Evolutionary conservation across 2,888 invertebrate genomes (phyloP).

Genomic region (Pachymerium ferrugineum): DNA sequence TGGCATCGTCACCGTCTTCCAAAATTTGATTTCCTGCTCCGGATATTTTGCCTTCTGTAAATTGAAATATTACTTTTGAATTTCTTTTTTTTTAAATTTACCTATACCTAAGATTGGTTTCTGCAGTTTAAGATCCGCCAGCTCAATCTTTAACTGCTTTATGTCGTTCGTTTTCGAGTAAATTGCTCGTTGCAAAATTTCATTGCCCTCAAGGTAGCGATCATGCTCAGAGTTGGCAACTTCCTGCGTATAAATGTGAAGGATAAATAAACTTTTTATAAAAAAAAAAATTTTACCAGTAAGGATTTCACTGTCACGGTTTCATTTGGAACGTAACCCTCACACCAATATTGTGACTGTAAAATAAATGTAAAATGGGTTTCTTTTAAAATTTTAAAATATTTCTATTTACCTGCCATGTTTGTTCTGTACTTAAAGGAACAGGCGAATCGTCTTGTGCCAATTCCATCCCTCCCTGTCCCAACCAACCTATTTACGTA

Average conservation of each 20-base stretch:
- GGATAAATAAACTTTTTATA: not conserved
- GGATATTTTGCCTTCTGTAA: not conserved
- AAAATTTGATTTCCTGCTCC: not conserved
- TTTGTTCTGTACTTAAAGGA: not conserved
- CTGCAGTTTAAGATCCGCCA: not conserved
- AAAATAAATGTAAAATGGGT: not conserved
- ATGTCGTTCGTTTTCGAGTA: not conserved
- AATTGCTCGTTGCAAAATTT: not conserved
- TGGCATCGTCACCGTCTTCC: too few relatives aligned
- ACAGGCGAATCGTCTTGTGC: slow-evolving; percentile 8
- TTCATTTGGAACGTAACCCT: not conserved
- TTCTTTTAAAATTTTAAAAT: too few relatives aligned
- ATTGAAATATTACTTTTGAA: not conserved
- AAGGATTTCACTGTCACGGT: not conserved
- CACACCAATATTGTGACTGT: not conserved
- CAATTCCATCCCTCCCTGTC: slow-evolving; percentile 14
- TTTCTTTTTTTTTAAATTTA: not conserved
- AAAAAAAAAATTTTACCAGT: not conserved
- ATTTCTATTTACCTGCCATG: not conserved
- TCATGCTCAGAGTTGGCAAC: slow-evolving; percentile 1
- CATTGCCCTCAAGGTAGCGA: not conserved
- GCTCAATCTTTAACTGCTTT: not conserved
- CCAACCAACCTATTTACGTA: not conserved
- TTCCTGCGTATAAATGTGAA: not conserved
- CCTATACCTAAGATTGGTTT: not conserved